Base-by-base conservation (phyloP, 30 jellyfish, hydroid and myxozoan genomes). In the Morbakka virulenta region DNA sequence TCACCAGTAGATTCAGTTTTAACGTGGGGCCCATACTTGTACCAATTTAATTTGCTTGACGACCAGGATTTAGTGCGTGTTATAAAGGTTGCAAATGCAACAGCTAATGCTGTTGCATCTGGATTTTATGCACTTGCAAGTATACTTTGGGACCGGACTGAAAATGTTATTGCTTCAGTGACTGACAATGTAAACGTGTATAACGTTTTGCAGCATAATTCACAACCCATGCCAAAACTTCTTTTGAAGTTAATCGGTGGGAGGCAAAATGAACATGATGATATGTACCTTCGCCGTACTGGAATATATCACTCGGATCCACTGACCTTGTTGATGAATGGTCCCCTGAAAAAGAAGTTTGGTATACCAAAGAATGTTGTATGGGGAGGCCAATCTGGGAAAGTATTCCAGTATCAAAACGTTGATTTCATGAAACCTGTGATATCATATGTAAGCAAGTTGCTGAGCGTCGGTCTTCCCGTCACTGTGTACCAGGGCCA, bases 401-500 rank as follows among this genome's bases (percentile, higher is more conserved):
- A 57, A 52, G 97, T 88, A 9, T 88, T 88, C 48, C 4, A 50
- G 20, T 81, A 81, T 34, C 95, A 81, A 69, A 33, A 79, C 26
- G 67, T 50, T 12, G 97, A 88, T 50, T 88, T 88, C 57, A 88
- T 88, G 97, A 88, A 82, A 62, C 97, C 97, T 9, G 97, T 88
- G 50, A 88, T 85, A 27, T 33, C 47, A 11, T 68, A 74, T 34
- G 97, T 88, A 28, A 89, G 86, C 81, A 69, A 69, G 65, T 87
- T 88, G 30, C 71, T 88, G 25, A 22, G 30, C 36, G 71, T 77
- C 17, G 74, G 80, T 31, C 71, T 88, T 28, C 50, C 67, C 0
- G 97, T 88, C n/a, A 91, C 75, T n/a, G 97, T 88, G 14, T 88
- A 11, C 50, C 97, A 88, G 57, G 97, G 97, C 41, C 97, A 88